Evolutionary conservation across 1,140 invertebrate genomes (phyloP).

Genomic region (Drosophila arizonae): DNA sequence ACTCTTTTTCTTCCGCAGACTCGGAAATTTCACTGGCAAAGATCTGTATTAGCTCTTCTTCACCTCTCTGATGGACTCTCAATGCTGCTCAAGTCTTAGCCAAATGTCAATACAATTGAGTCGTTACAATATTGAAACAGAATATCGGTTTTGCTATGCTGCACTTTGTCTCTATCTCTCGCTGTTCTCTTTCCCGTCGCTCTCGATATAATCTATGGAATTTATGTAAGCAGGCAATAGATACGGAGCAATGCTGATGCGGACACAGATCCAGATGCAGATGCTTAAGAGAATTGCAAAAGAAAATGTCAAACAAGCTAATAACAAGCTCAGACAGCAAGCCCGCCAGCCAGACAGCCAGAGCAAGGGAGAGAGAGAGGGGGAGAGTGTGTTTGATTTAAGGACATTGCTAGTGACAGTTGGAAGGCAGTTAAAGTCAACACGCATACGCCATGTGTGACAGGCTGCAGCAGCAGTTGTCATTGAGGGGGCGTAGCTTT

Average conservation of each 20-base stretch:
- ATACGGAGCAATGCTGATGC: not conserved
- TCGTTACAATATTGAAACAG: no score
- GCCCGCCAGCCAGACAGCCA: not conserved
- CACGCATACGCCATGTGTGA: constrained; percentile 40
- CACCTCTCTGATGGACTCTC: no score
- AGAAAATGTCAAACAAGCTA: constrained; percentile 48
- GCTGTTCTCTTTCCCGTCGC: not conserved
- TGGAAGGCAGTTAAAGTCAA: constrained; percentile 36
- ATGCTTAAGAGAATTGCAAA: constrained; percentile 34
- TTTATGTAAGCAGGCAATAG: not conserved
- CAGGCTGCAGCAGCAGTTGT: not conserved
- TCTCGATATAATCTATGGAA: constrained; percentile 8
- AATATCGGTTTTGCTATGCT: not conserved
- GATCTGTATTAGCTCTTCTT: no score
- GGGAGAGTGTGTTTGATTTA: not conserved
- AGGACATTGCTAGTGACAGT: constrained; percentile 1
- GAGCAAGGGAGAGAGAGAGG: not conserved
- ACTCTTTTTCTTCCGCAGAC: no score
- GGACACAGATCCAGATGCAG: constrained; percentile 1
- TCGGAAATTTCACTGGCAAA: no score
- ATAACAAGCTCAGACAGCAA: constrained; percentile 28
- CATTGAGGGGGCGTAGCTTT: not conserved
- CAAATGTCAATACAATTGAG: no score
- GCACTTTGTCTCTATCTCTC: not conserved
- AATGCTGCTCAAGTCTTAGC: no score